Evolutionary conservation across 2,113 vertebrate species (phyloP), one percentile per base, ranked within the genome.

Genomic region (Alosa alosa): DNA sequence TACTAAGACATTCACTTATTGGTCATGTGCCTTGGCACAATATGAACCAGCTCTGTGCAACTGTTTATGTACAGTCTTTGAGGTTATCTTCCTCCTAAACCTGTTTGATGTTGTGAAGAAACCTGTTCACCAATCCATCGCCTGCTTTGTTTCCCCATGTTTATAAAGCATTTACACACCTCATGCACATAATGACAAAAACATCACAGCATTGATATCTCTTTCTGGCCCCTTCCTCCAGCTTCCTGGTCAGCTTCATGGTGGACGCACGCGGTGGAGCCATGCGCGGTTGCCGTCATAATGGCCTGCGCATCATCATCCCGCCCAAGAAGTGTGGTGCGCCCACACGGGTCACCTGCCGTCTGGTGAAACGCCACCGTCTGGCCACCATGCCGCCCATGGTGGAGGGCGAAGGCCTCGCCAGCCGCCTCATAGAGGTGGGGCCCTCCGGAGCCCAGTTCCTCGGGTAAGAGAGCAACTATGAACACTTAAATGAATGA

Each of bases 201-300:
- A 57, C 22, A 22, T n/a, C 0, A 22, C 4, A n/a, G 3, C 31
- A 36, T 13, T 1, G 36, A 36, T 25, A 36, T 39, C 25, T 36
- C 55, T 41, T 20, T 39, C 50, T 84, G 31, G 22, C 45, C 68
- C 52, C 83, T 6, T 1, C 72, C 95, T 95, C 13, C 92, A 99
- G 98, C 92, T 99, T 99, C 93, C 95, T 99, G 89, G 98, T 99
- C 88, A 99, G 98, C 91, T 99, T 99, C 91, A 99, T 99, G 98
- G 98, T 99, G 93, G 98, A 99, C 0, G 98, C 98, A 50, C 96
- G 98, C 44, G 98, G 98, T 1, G 98, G 98, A 7, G 97, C 98
- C 83, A 99, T 99, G 98, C 92, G 97, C 1, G 98, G 98, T 0
- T 99, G 98, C 91, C 95, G 98, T 18, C 98, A 99, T 89, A 98